A percentile compares a stretch with the other conserved stretches of the same genome.
These are phyloP conservation scores for Molossus alvarezi DNA, from an alignment of 2,797 vertebrate genomes.

Conservation along the genomic window DNA sequence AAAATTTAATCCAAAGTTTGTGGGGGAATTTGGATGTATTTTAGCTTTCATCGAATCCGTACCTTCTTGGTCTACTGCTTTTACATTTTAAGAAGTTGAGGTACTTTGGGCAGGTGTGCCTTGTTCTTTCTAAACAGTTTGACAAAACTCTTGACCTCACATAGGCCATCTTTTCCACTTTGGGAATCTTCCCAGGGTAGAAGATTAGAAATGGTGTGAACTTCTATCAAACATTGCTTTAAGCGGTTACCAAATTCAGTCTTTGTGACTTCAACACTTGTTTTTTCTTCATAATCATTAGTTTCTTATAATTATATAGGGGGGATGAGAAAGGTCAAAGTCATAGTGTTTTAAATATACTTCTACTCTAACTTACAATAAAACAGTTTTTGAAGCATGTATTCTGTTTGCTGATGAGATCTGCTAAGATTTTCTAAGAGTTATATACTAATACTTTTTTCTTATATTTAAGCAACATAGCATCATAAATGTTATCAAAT, in stretches of 20 bases:
- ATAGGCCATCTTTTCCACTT: constrained; percentile 39
- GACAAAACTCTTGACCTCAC: constrained; percentile 68
- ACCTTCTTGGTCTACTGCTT: not conserved
- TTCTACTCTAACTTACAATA: not conserved
- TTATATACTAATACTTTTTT: not conserved
- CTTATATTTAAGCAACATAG: not conserved
- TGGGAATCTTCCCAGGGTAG: constrained; percentile 9
- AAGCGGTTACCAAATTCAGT: not conserved
- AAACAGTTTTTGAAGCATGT: not conserved
- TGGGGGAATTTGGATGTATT: constrained; percentile 73
- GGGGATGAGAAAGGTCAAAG: not conserved
- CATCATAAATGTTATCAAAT: constrained; percentile 49
- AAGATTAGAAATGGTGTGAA: constrained; percentile 55
- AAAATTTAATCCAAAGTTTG: constrained; percentile 73
- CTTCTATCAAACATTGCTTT: constrained; percentile 12
- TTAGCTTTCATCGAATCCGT: constrained; percentile 70
- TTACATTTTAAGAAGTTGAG: constrained; percentile 42
- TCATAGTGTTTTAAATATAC: constrained; percentile 18
- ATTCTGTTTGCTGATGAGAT: constrained; percentile 17
- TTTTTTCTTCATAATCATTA: not conserved
- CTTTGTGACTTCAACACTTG: not conserved
- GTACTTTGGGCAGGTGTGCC: not conserved
- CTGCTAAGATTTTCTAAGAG: not conserved
- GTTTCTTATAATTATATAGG: constrained; percentile 41
- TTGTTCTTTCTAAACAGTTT: constrained; percentile 48